phyloP scores from a whole-genome alignment of 2,797 vertebrate genomes.

The Atherinosoma microstoma region DNA sequence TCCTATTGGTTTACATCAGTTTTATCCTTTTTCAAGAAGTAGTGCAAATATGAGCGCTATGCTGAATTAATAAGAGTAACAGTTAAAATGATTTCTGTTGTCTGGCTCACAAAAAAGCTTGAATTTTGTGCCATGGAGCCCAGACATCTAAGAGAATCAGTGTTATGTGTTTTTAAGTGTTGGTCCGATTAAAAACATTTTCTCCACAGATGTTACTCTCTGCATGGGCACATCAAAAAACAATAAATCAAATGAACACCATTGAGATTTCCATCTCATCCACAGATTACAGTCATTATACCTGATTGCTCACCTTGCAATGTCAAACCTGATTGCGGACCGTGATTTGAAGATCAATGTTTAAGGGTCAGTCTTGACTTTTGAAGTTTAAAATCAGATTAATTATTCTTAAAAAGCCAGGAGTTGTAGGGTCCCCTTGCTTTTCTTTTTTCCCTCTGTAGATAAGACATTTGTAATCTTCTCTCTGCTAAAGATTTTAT shows the following conservation, averaged over 20 bases:
- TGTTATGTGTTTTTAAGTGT: slow-evolving; percentile 1
- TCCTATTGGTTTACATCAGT: background rate
- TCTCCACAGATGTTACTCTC: slow-evolving; percentile 6
- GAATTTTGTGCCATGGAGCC: background rate
- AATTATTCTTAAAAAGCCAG: slow-evolving; percentile 18
- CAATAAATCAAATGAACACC: background rate
- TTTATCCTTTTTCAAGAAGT: background rate
- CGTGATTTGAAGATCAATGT: slow-evolving; percentile 20
- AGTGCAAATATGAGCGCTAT: background rate
- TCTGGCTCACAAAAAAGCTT: background rate
- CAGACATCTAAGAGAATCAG: background rate
- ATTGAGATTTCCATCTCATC: slow-evolving; percentile 17
- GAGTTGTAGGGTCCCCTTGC: slow-evolving; percentile 5
- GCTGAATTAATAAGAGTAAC: background rate
- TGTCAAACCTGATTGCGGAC: slow-evolving; percentile 45
- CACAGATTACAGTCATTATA: slow-evolving; percentile 33
- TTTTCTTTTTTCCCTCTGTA: background rate
- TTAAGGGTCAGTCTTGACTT: slow-evolving; percentile 21
- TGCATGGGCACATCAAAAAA: slow-evolving; percentile 23
- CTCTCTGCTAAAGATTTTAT: slow-evolving; percentile 31
- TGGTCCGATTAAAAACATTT: slow-evolving; percentile 4
- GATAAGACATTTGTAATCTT: slow-evolving; percentile 38
- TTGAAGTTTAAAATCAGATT: slow-evolving; percentile 32
- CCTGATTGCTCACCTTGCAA: slow-evolving; percentile 35
- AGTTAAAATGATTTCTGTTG: background rate